Conservation (phyloP, 2,888 invertebrate genomes). For the Laspeyria flexula region DNA sequence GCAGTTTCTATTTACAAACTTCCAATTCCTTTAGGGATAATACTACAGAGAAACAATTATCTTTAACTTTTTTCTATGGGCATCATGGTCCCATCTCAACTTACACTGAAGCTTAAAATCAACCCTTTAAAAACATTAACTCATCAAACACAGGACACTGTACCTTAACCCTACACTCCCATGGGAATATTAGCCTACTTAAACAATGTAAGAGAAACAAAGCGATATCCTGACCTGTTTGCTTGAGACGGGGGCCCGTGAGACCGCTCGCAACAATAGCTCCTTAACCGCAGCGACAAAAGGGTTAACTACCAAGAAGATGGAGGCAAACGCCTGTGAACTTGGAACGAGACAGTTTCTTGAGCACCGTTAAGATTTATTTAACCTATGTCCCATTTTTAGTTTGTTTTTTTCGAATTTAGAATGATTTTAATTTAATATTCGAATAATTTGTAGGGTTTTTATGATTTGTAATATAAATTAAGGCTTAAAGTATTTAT, state of each 20-base stretch:
- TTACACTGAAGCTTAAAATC: constrained; percentile 12
- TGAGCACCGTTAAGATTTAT: not conserved
- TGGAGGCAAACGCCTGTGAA: constrained; percentile 41
- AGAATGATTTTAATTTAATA: too few relatives aligned
- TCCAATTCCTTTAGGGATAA: not conserved
- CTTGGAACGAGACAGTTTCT: constrained; percentile 24
- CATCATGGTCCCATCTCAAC: constrained; percentile 4
- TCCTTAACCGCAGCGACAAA: constrained; percentile 60
- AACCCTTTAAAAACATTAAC: constrained; percentile 11
- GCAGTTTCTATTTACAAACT: too few relatives aligned
- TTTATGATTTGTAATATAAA: too few relatives aligned
- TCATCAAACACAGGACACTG: constrained; percentile 19
- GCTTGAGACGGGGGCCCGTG: constrained; percentile 70
- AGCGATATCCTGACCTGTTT: constrained; percentile 69
- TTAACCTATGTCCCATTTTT: too few relatives aligned
- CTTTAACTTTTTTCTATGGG: not conserved
- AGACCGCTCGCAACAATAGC: constrained; percentile 66
- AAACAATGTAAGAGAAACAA: constrained; percentile 65
- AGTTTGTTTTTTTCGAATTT: too few relatives aligned
- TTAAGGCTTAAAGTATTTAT: too few relatives aligned
- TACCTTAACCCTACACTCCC: constrained; percentile 46
- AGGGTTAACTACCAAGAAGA: constrained; percentile 62
- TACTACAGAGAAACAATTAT: not conserved
- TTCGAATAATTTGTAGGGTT: too few relatives aligned
- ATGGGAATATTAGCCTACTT: constrained; percentile 71